Evolutionary conservation across 2,888 invertebrate genomes (phyloP), one percentile per base, ranked within the genome.

Genomic region (Rhamphomyia laevipes): DNA sequence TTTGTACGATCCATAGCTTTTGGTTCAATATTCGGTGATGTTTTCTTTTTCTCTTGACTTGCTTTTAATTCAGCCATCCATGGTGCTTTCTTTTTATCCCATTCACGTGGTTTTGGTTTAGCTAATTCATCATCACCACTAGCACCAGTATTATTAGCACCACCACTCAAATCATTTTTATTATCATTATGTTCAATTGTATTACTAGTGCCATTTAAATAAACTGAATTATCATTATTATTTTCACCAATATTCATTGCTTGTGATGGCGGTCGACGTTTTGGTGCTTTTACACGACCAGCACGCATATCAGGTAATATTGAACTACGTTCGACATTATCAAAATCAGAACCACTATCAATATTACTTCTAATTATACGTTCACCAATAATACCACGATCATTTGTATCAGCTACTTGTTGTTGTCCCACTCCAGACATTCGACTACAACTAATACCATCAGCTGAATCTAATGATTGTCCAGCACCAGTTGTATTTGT

Each of bases 51-150:
- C 11, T 64, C 67, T 66, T 88, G 87, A 61, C 82, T 86, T 55
- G 84, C 74, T 63, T 86, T 86, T 56, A 88, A 75, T 63, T 88
- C 87, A 56, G 78, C 83, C 76, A 88, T 82, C 86, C 86, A 88
- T 1, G 87, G 86, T 43, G 82, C 83, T 60, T 77, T 78, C 58
- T 81, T 80, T 60, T 81, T 83, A 66, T 81, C 82, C 81, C 82
- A 82, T 59, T 82, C 82, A 13, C 82, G 74, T 2, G 81, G 73
- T 52, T 79, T 78, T 0, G 81, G 81, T 58, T 77, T 81, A 12
- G 77, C 77, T 62, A 77, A 61, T 44, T 63, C 61, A 13, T 67
- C 65, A 35, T 68, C 66, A 4, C 65, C 62, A n/a, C 9, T 15
- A 13, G 41, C 47, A 12, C 15, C 27, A 7, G 46, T 38, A 43